Evolutionary conservation across 2,888 invertebrate species (phyloP), one percentile per base, ranked within the genome.

Genomic region (Chalcosyrphus nemorum): DNA sequence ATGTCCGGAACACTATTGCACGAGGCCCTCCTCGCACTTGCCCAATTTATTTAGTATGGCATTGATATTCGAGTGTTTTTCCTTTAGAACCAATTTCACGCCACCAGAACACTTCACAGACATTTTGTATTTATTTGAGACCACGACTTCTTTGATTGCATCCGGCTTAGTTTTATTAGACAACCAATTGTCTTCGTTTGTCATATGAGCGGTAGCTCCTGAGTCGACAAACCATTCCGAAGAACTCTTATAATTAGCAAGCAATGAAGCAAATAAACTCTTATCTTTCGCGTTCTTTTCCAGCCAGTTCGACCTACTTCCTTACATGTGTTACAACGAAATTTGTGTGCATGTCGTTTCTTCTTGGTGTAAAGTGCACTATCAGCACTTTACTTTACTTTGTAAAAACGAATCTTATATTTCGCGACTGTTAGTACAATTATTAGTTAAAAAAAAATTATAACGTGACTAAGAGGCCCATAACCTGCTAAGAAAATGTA

Each of bases 171-270:
- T 70, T 43, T 24, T 35, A 45, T 77, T 77, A 4, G 21, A 21
- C 7, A 63, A 17, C 11, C 59, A 24, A 29, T 41, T 45, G 38
- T 66, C 66, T 7, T 80, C 54, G 6, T 71, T 63, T 1, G 84
- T 78, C 61, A 71, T 75, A 45, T 78, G 70, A 24, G 78, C 15
- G 4, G 78, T 65, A 21, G 75, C 78, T 11, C 72, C 85, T 7
- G 81, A 71, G 29, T 81, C 76, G 7, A 85, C 54, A 43, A 50
- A 76, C 75, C 75, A 75, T 17, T 80, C 80, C 9, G 66, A 50
- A 19, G 70, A 43, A 47, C 54, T 66, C 35, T 56, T 74, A n/a
- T 68, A 57, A 19, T 75, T 63, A 7, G 41, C 68, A n/a, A 85
- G 41, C 4, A 80, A 50, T 2, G 78, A 63, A 19, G 72, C 75